phyloP scores from a whole-genome alignment of 2,888 invertebrate genomes.

The Philopedon plagiatum region DNA sequence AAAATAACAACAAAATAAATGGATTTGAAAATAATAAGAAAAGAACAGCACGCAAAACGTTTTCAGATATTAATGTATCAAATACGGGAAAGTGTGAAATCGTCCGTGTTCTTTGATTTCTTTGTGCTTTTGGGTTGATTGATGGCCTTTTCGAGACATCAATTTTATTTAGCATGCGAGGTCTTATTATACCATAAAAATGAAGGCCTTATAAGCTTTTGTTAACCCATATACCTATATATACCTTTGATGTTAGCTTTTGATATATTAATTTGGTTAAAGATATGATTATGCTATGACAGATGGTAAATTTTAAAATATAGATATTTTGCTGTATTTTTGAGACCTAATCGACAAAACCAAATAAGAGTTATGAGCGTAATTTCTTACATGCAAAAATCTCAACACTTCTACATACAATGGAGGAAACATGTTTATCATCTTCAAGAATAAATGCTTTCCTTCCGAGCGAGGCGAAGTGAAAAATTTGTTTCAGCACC shows the following conservation, averaged over 20 bases:
- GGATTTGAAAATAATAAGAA: background rate
- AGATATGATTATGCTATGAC: background rate
- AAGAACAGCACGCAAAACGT: background rate
- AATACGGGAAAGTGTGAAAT: slow-evolving; percentile 34
- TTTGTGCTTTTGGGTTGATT: slow-evolving; percentile 32
- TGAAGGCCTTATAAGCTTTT: slow-evolving; percentile 30
- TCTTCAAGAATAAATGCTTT: no score
- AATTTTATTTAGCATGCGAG: slow-evolving; percentile 38
- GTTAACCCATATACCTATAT: slow-evolving; percentile 24
- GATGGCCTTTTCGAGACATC: slow-evolving; percentile 31
- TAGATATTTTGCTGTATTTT: no score
- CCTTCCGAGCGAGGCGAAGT: no score
- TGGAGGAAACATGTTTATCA: no score
- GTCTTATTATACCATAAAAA: slow-evolving; percentile 44
- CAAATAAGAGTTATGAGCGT: no score
- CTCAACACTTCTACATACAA: no score
- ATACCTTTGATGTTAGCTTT: slow-evolving; percentile 22
- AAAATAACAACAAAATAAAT: no score
- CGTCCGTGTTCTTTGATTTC: slow-evolving; percentile 33
- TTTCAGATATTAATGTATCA: slow-evolving; percentile 14
- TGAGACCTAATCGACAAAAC: no score
- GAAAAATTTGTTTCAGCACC: no score
- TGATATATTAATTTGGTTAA: slow-evolving; percentile 29
- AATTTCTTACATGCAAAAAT: no score
- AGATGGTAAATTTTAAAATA: background rate